These are phyloP conservation scores for Battus philenor DNA, from an alignment of 1,140 invertebrate genomes.

Conservation along the genomic window DNA sequence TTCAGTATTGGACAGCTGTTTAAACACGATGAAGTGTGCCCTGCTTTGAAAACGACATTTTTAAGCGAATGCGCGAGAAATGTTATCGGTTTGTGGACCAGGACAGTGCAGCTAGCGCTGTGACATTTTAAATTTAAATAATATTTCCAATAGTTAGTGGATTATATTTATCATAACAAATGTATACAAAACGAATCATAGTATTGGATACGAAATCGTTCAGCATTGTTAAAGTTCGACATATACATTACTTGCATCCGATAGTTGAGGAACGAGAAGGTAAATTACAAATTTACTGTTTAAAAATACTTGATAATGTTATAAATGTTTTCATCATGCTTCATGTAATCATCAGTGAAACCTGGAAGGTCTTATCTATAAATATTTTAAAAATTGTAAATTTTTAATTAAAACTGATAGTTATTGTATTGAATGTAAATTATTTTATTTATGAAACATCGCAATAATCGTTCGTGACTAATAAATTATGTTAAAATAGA, in stretches of 20 bases:
- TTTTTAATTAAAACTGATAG: too few species aligned
- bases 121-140: not conserved
- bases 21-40: constrained; percentile 60
- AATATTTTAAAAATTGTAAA: too few species aligned
- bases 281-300: constrained; percentile 17
- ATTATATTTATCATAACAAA: constrained; percentile 11
- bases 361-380: too few species aligned
- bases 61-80: constrained; percentile 8
- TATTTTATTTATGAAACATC: too few species aligned
- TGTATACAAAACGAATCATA: constrained; percentile 51
- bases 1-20: constrained; percentile 53
- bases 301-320: too few species aligned
- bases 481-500: constrained; percentile 25
- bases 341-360: too few species aligned
- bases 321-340: too few species aligned
- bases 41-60: constrained; percentile 24
- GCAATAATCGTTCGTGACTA: constrained; percentile 19
- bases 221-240: constrained; percentile 52
- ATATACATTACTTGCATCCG: constrained; percentile 50
- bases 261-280: constrained; percentile 60
- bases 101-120: not conserved
- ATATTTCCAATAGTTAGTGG: not conserved
- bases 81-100: constrained; percentile 7
- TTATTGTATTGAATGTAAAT: too few species aligned
- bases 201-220: constrained; percentile 45